Base-by-base conservation (phyloP, 2,888 invertebrate genomes). In the Plebejus argus region DNA sequence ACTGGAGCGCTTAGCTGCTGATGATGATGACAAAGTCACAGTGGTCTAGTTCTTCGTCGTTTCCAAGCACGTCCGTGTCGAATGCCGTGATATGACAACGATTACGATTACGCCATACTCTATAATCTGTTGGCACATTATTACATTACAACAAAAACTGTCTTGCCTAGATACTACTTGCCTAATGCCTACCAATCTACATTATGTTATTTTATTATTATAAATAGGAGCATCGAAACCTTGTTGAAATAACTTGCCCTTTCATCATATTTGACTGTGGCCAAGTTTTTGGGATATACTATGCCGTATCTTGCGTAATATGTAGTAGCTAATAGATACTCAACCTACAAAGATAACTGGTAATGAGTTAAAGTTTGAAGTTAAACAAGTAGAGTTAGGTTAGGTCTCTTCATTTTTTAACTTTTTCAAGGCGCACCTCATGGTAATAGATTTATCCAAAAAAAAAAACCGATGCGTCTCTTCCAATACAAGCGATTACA, bases 81-180 rank as follows among this genome's bases (percentile, higher is more conserved):
- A 74, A 72, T 45, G 49, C 49, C 72, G 45, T 28, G 45, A 23
- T 74, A 28, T 53, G 53, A 74, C 23, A 23, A 72, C 28, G 45
- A 33, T 74, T 74, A 72, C 28, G 45, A 33, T 74, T 74, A 74
- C 74, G 49, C 28, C 74, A 53, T 28, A 74, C 49, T 15, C 28
- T 18, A 18, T 45, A 45, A 45, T 39, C 49, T 74, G 28, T 74
- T 49, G 74, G 18, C 53, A 49, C 45, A 49, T 74, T 45, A 74
- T 74, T 74, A 74, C 53, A 74, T 74, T 74, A 74, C 53, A 53
- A 33, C 74, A 74, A 74, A 74, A 66, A 74, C 18, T 15, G 18
- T 15, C 53, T 53, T 53, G 53, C 28, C 72, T 49, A n/a, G n/a
- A n/a, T n/a, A 20, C 49, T 71, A n/a, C 39, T 71, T 28, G 28